phyloP scores from a whole-genome alignment of 2,888 invertebrate genomes.

The Marasmarcha lunaedactyla region DNA sequence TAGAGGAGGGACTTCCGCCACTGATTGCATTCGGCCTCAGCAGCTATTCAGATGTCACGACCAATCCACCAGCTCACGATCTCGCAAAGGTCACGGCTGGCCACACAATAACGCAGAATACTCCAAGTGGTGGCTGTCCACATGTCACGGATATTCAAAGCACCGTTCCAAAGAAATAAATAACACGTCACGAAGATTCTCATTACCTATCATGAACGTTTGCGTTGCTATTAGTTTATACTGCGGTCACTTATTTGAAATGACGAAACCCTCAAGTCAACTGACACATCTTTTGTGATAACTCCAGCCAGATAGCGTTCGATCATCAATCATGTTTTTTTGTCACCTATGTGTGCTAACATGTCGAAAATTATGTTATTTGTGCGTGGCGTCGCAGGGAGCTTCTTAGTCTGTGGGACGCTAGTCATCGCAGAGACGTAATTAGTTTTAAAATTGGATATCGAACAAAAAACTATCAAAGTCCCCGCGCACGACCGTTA shows the following conservation, averaged over 20 bases:
- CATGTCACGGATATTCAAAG: slow-evolving; percentile 20
- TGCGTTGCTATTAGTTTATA: no score
- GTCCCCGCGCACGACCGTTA: slow-evolving; percentile 43
- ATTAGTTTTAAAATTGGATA: slow-evolving; percentile 69
- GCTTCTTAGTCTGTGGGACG: slow-evolving; percentile 45
- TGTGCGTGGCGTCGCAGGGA: slow-evolving; percentile 43
- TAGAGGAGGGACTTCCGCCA: slow-evolving; percentile 42
- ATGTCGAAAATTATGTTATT: slow-evolving; percentile 59
- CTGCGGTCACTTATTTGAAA: no score
- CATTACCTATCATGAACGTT: no score
- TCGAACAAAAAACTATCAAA: slow-evolving; percentile 47
- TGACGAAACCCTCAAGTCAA: slow-evolving; percentile 8
- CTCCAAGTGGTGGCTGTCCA: slow-evolving; percentile 26
- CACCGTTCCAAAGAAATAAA: no score
- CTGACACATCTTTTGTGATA: slow-evolving; percentile 50
- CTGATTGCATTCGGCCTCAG: slow-evolving; percentile 52
- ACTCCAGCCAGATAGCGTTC: slow-evolving; percentile 20
- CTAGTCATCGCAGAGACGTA: slow-evolving; percentile 55
- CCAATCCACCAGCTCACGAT: slow-evolving; percentile 45
- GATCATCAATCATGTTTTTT: slow-evolving; percentile 64
- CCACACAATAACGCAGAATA: slow-evolving; percentile 31
- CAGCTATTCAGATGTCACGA: slow-evolving; percentile 63
- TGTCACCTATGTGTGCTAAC: slow-evolving; percentile 54
- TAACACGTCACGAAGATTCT: no score
- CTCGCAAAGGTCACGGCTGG: slow-evolving; percentile 52